Base-by-base conservation (phyloP, 2,888 invertebrate genomes). In the Dinocampus coccinellae region DNA sequence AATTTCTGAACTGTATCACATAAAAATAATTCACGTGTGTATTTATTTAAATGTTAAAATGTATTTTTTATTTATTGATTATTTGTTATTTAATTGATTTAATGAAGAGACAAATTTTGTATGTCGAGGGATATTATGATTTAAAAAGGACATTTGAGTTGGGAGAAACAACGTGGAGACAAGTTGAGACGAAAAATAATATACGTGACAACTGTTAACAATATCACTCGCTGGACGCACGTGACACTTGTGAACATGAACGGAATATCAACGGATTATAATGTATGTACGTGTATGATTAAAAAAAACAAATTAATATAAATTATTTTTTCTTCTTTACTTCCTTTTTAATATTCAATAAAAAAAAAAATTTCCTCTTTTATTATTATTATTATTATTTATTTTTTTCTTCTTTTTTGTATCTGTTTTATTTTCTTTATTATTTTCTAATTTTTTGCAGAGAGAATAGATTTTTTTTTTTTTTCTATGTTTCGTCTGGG, bases 181-280 rank as follows among this genome's bases (percentile, higher is more conserved):
- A 26, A 26, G 55, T 13, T 29, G 42, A 67, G 6, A 42, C 39
- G 42, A 16, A 36, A 36, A 36, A 3, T 10, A 36, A 52, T 10
- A 55, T 53, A n/a, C 53, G 34, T 52, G 42, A 47, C 29, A 6
- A 62, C 62, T 39, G 26, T 47, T 53, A 34, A 53, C 13, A 11
- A 22, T 16, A 65, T 34, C n/a, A 53, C 20, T 9, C 53, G 33
- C 22, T 53, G 13, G 22, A 60, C 42, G 52, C 36, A 79, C 79
- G 78, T 73, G 66, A 73, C 76, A 77, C 74, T 75, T 76, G 79
- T 75, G 74, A 80, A 76, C 80, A 83, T 84, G 83, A 78, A 77
- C 81, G 83, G 82, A 82, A 83, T 84, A 81, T 80, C 79, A 79
- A 80, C 79, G 77, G 78, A 81, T 78, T 81, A 83, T 74, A 79